phyloP scores from a whole-genome alignment of 2,888 invertebrate species.

The Ophioninae sp. region DNA sequence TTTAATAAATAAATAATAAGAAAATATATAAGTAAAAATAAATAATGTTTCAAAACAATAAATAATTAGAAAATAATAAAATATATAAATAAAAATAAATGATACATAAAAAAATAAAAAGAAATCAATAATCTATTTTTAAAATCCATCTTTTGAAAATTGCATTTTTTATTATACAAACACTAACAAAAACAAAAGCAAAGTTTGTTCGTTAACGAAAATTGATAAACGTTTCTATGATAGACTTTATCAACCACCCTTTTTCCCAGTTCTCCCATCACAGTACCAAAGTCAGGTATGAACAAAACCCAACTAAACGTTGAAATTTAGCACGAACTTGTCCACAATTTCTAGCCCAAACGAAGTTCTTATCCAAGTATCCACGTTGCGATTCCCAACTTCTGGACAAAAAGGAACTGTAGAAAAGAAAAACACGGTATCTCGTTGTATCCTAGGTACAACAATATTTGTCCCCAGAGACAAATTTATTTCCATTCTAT shows the following conservation, averaged over 20 bases:
- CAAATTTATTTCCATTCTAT: conserved; percentile 62
- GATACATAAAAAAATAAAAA: no score
- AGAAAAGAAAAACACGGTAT: conserved; percentile 34
- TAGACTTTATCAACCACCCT: not conserved
- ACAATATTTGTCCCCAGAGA: conserved; percentile 58
- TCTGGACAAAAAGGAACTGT: not conserved
- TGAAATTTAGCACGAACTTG: not conserved
- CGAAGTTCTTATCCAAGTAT: not conserved
- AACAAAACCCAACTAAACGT: not conserved
- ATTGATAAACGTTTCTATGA: not conserved
- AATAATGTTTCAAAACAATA: no score
- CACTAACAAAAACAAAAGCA: not conserved
- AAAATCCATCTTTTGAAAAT: no score
- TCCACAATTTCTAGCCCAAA: not conserved
- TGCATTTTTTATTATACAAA: not conserved
- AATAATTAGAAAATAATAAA: no score
- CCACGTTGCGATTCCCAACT: conserved; percentile 11
- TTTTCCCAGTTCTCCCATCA: conserved; percentile 23
- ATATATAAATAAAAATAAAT: no score
- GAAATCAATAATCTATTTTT: no score
- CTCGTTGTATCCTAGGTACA: conserved; percentile 44
- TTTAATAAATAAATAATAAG: no score
- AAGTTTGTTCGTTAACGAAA: not conserved
- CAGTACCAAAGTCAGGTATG: conserved; percentile 1
- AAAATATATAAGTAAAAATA: no score